Conservation (phyloP, 2,888 invertebrate genomes). For the Endotricha flammealis region DNA sequence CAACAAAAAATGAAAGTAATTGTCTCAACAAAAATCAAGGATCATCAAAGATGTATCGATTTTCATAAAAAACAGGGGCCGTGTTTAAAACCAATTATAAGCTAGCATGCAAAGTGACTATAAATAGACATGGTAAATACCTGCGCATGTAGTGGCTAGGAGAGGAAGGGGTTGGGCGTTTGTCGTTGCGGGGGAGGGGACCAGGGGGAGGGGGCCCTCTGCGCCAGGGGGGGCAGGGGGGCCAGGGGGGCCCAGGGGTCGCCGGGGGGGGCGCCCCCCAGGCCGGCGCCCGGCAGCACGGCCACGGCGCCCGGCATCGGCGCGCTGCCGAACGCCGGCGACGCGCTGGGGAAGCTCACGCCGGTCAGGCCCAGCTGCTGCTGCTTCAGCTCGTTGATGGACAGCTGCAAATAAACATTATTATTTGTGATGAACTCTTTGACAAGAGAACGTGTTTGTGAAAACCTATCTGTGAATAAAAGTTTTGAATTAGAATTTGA, state of each 20-base stretch:
- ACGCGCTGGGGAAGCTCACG: conserved; percentile 45
- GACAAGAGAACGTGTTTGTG: too few species aligned
- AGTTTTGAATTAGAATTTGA: too few species aligned
- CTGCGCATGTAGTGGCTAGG: conserved; percentile 63
- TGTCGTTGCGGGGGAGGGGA: conserved; percentile 51
- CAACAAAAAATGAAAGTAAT: too few species aligned
- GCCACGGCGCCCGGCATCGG: conserved; percentile 4
- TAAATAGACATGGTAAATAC: conserved; percentile 15
- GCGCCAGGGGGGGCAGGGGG: conserved; percentile 43
- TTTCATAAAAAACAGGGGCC: too few species aligned
- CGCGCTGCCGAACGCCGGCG: conserved; percentile 35
- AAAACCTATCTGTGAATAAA: too few species aligned
- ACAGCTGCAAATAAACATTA: too few species aligned
- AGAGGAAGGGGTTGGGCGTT: conserved; percentile 82
- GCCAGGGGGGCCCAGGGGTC: conserved; percentile 16
- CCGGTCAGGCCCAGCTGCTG: conserved; percentile 78
- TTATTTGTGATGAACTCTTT: too few species aligned
- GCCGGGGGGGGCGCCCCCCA: background rate
- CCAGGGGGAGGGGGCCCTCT: conserved; percentile 45
- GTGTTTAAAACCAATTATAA: too few species aligned
- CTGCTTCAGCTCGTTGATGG: conserved; percentile 88
- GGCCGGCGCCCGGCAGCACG: conserved; percentile 5
- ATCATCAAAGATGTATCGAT: too few species aligned
- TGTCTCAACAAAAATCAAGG: too few species aligned
- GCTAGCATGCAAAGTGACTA: too few species aligned